Conservation (phyloP, 2,113 vertebrate species). For the Lipophrys pholis region DNA sequence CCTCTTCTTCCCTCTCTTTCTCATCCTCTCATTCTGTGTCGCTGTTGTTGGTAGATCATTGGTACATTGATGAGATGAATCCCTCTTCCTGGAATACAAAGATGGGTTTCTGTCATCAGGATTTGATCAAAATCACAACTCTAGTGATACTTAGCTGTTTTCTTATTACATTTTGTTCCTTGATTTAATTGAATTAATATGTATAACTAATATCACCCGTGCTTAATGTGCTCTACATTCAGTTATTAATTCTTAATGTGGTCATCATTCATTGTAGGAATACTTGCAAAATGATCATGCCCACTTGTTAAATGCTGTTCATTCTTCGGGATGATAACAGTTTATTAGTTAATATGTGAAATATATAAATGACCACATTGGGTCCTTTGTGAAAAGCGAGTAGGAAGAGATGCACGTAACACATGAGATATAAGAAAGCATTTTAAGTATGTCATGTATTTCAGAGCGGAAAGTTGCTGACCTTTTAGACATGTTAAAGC, state of each 20-base stretch:
- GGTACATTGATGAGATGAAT: conserved; percentile 1
- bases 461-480: background rate
- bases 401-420: background rate
- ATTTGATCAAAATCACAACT: background rate
- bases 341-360: background rate
- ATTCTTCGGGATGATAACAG: background rate
- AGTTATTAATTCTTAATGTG: background rate
- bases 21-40: conserved; percentile 8
- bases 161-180: background rate
- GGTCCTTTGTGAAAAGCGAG: background rate
- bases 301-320: background rate
- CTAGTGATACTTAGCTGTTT: background rate
- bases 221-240: background rate
- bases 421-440: background rate
- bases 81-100: background rate
- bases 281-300: background rate
- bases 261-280: background rate
- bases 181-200: background rate
- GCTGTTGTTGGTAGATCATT: background rate
- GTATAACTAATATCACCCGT: background rate
- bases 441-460: background rate
- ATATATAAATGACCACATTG: background rate
- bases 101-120: background rate
- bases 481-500: no score
- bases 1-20: conserved; percentile 18